These are phyloP conservation scores for Poecilia wingei DNA, from an alignment of 2,797 vertebrate species.

Conservation along the genomic window DNA sequence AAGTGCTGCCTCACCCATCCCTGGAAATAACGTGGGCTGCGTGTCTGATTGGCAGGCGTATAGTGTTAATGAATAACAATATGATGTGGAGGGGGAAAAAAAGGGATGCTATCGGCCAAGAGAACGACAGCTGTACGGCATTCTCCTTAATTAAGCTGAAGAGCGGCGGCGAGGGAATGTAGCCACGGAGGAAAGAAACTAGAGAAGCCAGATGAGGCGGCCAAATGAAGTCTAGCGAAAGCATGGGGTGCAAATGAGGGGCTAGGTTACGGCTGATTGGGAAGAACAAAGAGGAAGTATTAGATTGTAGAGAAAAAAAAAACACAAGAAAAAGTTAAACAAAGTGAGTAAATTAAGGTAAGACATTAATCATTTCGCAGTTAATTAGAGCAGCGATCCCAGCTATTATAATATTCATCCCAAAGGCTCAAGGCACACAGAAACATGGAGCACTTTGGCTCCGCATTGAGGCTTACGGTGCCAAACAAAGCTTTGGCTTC, in stretches of 20 bases:
- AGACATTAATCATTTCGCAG: slow-evolving; percentile 62
- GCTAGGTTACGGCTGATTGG: slow-evolving; percentile 21
- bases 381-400: slow-evolving; percentile 59
- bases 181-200: slow-evolving; percentile 50
- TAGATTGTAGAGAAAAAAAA: slow-evolving; percentile 7
- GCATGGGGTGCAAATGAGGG: slow-evolving; percentile 16
- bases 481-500: neutral
- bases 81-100: slow-evolving; percentile 42
- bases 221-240: slow-evolving; percentile 24
- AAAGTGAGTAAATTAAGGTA: slow-evolving; percentile 42
- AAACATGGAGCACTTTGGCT: slow-evolving; percentile 3
- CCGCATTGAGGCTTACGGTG: neutral
- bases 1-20: slow-evolving; percentile 62
- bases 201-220: slow-evolving; percentile 46
- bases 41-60: slow-evolving; percentile 72
- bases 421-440: slow-evolving; percentile 33
- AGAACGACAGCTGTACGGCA: slow-evolving; percentile 67
- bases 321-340: slow-evolving; percentile 16
- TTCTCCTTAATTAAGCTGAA: slow-evolving; percentile 77
- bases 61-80: slow-evolving; percentile 76
- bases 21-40: slow-evolving; percentile 68
- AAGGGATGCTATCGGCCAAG: slow-evolving; percentile 58
- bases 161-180: slow-evolving; percentile 51
- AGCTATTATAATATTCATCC: slow-evolving; percentile 60
- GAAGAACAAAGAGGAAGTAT: slow-evolving; percentile 20